These are phyloP conservation scores for Sebastes steindachneri DNA, from an alignment of 2,797 vertebrate species.

Conservation along the genomic window DNA sequence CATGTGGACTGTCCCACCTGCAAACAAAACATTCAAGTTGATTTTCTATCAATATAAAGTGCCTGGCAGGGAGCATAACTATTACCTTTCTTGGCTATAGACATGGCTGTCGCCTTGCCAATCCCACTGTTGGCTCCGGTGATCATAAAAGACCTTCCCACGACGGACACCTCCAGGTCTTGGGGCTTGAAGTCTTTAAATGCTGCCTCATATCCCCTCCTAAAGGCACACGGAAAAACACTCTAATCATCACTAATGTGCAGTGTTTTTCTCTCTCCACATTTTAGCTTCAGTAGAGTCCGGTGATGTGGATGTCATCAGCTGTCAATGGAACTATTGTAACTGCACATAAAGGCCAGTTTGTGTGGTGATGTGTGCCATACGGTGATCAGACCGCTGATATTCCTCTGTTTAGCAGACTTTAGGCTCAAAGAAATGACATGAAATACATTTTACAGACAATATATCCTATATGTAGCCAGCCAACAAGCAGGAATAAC, in stretches of 20 bases:
- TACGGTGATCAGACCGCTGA: constrained; percentile 44
- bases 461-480: neutral
- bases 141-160: constrained; percentile 82
- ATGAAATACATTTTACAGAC: neutral
- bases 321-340: constrained; percentile 73
- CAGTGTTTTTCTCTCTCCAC: neutral
- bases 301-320: constrained; percentile 26
- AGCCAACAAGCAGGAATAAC: neutral
- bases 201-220: constrained; percentile 76
- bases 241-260: neutral
- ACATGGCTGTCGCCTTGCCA: constrained; percentile 77
- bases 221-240: constrained; percentile 26
- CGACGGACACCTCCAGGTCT: constrained; percentile 78
- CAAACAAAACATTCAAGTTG: neutral
- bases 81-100: constrained; percentile 83
- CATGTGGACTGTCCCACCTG: constrained; percentile 83
- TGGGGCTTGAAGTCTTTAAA: constrained; percentile 69
- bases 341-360: constrained; percentile 54
- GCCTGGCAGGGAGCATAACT: neutral
- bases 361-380: constrained; percentile 50
- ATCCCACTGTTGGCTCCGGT: constrained; percentile 85
- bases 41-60: neutral
- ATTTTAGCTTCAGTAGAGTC: neutral
- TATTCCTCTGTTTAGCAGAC: neutral
- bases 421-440: neutral